phyloP scores from a whole-genome alignment of 2,797 vertebrate genomes.

The Parambassis ranga region DNA sequence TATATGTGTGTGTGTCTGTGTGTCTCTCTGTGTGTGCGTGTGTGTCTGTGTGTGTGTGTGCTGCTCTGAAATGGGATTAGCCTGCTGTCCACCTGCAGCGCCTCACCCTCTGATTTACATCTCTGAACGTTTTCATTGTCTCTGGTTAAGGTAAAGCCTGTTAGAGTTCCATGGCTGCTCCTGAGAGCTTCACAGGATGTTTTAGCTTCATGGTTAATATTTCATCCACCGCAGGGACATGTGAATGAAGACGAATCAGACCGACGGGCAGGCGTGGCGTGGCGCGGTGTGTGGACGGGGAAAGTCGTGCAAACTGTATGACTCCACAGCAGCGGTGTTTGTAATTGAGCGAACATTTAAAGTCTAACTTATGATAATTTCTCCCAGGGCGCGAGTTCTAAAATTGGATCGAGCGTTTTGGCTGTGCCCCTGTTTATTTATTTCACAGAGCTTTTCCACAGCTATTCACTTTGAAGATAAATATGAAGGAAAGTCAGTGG shows the following conservation, averaged over 20 bases:
- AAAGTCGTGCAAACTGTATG: background rate
- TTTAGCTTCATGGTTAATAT: no score
- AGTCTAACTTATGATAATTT: conserved; percentile 16
- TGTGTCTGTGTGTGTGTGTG: background rate
- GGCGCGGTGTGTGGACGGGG: no score
- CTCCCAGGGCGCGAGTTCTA: background rate
- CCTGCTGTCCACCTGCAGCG: background rate
- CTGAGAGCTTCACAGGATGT: no score
- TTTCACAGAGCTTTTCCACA: background rate
- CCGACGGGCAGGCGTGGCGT: no score
- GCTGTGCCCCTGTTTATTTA: conserved; percentile 16
- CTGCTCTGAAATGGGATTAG: conserved; percentile 2
- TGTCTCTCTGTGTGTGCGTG: background rate
- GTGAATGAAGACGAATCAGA: no score
- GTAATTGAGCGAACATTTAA: conserved; percentile 8
- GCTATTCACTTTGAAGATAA: conserved; percentile 49
- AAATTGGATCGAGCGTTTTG: conserved; percentile 3
- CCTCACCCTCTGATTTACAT: background rate
- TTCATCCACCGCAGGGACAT: no score
- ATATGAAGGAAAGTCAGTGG: conserved; percentile 9
- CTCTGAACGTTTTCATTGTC: no score
- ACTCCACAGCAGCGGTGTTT: background rate
- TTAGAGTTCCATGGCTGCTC: no score
- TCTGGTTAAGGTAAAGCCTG: no score
- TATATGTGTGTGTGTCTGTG: background rate